phyloP scores from a whole-genome alignment of 2,797 vertebrate species.

The Anguilla obscura region DNA sequence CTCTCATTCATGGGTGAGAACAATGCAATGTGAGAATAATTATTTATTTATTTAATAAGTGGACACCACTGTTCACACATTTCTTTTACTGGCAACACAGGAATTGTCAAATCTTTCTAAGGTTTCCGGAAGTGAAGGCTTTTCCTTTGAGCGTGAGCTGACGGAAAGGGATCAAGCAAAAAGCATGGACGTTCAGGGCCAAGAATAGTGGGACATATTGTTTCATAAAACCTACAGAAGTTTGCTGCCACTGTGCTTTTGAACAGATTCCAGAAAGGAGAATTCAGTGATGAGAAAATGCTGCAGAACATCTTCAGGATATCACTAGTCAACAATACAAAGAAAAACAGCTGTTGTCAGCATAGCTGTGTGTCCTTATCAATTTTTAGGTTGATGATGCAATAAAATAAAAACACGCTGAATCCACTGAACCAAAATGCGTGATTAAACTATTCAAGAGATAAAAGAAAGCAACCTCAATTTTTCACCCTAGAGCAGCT shows the following conservation, averaged over 20 bases:
- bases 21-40: too few species aligned
- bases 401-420: not conserved
- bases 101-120: not conserved
- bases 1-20: not conserved
- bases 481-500: not conserved
- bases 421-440: not conserved
- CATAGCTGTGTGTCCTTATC: not conserved
- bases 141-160: not conserved
- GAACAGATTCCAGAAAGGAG: not conserved
- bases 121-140: not conserved
- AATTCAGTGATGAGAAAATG: not conserved
- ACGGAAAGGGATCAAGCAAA: not conserved
- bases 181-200: not conserved
- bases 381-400: not conserved
- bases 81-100: not conserved
- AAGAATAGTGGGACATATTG: not conserved
- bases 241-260: not conserved
- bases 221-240: not conserved
- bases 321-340: not conserved
- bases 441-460: not conserved
- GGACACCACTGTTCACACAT: not conserved
- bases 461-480: not conserved
- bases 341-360: not conserved
- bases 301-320: not conserved
- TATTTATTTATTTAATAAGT: not conserved